Percentiles rank a stretch among this genome's conserved stretches.
phyloP scores from a whole-genome alignment of 2,113 vertebrate species.

The Benitochromis conjunctus region DNA sequence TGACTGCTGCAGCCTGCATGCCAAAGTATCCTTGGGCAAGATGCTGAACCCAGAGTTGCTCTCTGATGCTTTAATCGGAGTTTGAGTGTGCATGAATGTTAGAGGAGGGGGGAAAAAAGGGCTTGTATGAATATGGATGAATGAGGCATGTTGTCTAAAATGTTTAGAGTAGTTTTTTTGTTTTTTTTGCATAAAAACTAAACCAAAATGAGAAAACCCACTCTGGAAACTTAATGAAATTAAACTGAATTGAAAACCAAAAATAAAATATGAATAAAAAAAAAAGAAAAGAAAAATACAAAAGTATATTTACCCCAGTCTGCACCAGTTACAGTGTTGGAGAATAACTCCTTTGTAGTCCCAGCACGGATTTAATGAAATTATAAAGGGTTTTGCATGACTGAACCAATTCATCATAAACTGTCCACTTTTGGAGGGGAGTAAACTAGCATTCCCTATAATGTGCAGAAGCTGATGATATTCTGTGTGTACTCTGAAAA shows the following conservation, averaged over 20 bases:
- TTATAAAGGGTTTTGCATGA: slow-evolving; percentile 29
- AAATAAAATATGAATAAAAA: background rate
- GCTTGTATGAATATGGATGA: background rate
- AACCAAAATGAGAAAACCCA: background rate
- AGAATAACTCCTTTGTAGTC: slow-evolving; percentile 27
- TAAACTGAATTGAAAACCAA: background rate
- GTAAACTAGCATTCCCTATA: background rate
- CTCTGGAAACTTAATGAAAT: background rate
- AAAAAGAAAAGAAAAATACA: background rate
- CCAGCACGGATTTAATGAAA: slow-evolving; percentile 8
- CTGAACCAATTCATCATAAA: slow-evolving; percentile 24
- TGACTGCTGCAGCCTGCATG: background rate
- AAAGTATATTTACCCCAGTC: background rate
- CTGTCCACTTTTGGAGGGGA: background rate
- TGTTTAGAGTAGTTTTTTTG: background rate
- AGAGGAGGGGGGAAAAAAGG: background rate
- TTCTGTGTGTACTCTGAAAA: slow-evolving; percentile 1
- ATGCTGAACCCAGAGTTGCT: background rate
- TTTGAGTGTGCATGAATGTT: background rate
- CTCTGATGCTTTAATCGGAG: background rate
- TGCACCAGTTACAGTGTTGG: background rate
- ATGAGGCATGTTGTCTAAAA: background rate
- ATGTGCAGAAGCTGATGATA: slow-evolving; percentile 3
- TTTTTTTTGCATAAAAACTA: background rate
- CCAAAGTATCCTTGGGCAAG: background rate